Percentiles rank a stretch among this genome's conserved stretches.
Conservation (phyloP, 2,113 vertebrate species). For the Urocynchramus pylzowi region DNA sequence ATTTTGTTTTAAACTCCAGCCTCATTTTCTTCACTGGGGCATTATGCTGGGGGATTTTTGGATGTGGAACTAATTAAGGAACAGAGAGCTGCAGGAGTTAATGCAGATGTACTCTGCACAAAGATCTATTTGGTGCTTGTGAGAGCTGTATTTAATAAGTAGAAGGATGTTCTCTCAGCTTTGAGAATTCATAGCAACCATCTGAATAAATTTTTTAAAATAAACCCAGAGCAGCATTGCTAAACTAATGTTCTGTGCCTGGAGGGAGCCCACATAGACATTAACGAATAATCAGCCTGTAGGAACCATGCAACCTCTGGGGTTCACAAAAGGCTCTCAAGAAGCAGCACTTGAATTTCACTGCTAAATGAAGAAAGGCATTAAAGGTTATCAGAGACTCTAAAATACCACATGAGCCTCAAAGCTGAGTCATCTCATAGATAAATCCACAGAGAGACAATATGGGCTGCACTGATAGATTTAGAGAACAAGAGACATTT, state of each 20-base stretch:
- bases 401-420: neutral
- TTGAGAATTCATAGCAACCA: slow-evolving; percentile 32
- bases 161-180: neutral
- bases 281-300: neutral
- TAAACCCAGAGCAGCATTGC: neutral
- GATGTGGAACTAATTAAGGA: neutral
- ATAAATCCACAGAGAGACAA: neutral
- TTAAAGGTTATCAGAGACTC: neutral
- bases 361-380: neutral
- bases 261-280: neutral
- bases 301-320: neutral
- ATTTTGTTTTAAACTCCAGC: neutral
- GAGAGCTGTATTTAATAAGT: neutral
- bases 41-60: neutral
- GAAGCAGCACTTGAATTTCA: neutral
- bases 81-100: neutral
- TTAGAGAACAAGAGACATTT: neutral
- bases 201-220: slow-evolving; percentile 21
- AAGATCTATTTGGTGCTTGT: neutral
- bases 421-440: neutral
- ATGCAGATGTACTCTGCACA: neutral
- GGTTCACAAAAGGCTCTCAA: neutral
- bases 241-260: neutral
- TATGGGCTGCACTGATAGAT: neutral
- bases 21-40: neutral